Conservation (phyloP, 2,888 invertebrate genomes). For the Eristalis tenax region DNA sequence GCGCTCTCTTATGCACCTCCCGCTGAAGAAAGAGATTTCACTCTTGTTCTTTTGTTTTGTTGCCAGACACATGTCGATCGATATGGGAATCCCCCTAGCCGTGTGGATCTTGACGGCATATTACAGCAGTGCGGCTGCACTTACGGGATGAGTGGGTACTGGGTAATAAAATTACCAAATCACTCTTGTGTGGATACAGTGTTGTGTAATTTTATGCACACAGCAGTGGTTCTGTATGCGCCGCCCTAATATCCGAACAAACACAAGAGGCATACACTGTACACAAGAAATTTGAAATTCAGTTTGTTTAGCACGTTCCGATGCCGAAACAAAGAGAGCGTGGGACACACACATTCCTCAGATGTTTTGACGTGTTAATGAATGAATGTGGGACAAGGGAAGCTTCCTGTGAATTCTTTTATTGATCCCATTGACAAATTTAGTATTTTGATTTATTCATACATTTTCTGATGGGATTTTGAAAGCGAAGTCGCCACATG, state of each 20-base stretch:
- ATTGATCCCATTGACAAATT: no score
- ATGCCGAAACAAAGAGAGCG: constrained; percentile 45
- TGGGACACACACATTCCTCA: background rate
- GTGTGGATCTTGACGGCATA: constrained; percentile 46
- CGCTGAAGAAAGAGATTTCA: constrained; percentile 57
- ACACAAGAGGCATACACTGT: background rate
- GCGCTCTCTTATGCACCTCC: background rate
- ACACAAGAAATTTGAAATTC: constrained; percentile 38
- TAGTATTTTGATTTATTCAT: no score
- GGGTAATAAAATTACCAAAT: constrained; percentile 55
- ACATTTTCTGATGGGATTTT: no score
- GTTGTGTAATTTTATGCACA: constrained; percentile 62
- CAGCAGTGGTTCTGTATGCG: background rate
- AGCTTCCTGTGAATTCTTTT: background rate
- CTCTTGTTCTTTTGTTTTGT: background rate
- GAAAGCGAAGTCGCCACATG: no score
- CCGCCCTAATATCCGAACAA: background rate
- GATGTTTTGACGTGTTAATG: constrained; percentile 17
- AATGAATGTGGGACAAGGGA: constrained; percentile 18
- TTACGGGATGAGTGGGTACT: constrained; percentile 40
- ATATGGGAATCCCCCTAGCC: constrained; percentile 40
- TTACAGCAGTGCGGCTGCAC: constrained; percentile 1
- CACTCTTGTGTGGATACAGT: constrained; percentile 23
- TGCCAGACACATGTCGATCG: constrained; percentile 33
- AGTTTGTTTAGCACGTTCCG: constrained; percentile 58